Evolutionary conservation across 2,888 invertebrate species (phyloP).

Genomic region (Imbricaverruca yamaguchii): DNA sequence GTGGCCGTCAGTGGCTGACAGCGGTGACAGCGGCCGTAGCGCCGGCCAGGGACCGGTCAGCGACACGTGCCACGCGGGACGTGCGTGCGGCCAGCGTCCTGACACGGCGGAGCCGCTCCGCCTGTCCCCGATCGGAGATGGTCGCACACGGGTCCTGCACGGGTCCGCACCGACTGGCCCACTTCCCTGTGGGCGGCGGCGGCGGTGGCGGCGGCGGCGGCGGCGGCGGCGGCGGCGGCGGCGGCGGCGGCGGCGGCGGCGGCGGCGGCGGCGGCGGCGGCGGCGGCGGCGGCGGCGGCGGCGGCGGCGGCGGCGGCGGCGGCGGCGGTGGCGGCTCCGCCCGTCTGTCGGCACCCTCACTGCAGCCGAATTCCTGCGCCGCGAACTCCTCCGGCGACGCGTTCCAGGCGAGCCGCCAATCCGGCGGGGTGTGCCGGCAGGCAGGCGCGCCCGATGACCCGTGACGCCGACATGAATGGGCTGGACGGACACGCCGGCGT

Average conservation of each 20-base stretch:
- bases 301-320: background rate
- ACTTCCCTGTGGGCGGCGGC: background rate
- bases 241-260: background rate
- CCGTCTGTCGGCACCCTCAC: too few relatives aligned
- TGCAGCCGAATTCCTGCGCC: too few relatives aligned
- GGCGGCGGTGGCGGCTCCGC: background rate
- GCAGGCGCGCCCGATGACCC: too few relatives aligned
- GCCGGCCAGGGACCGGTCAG: too few relatives aligned
- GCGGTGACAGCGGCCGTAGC: too few relatives aligned
- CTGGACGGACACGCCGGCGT: too few relatives aligned
- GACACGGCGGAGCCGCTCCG: background rate
- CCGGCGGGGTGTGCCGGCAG: too few relatives aligned
- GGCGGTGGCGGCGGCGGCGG: background rate
- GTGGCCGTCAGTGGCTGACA: too few relatives aligned
- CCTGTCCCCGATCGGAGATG: background rate
- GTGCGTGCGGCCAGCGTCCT: background rate
- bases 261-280: background rate
- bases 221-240: background rate
- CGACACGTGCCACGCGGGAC: background rate
- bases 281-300: background rate
- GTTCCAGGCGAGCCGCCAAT: too few relatives aligned
- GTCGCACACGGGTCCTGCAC: background rate
- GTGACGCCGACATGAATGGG: too few relatives aligned
- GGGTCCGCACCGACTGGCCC: background rate
- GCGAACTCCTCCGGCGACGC: too few relatives aligned